Percentiles rank a stretch among this genome's conserved stretches.
phyloP scores from a whole-genome alignment of 1,140 invertebrate genomes.

The Dendroctonus valens region DNA sequence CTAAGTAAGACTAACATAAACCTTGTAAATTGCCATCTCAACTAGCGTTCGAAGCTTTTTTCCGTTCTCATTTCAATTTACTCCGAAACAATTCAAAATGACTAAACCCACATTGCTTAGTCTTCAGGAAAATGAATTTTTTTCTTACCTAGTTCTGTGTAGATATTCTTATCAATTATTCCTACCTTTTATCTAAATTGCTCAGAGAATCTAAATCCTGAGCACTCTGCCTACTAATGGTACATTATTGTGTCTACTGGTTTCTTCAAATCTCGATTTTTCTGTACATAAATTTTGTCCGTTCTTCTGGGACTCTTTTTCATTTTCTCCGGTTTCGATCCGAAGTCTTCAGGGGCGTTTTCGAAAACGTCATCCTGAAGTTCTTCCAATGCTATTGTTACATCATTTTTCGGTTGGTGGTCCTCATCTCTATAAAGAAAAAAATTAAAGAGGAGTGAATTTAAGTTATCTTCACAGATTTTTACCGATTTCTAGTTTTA shows the following conservation, averaged over 20 bases:
- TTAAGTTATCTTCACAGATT: background rate
- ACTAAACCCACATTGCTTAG: too few relatives aligned
- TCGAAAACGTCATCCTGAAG: constrained; percentile 51
- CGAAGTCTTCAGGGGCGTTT: constrained; percentile 41
- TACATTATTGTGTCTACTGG: constrained; percentile 26
- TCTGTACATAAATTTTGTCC: constrained; percentile 48
- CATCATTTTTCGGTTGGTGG: constrained; percentile 45
- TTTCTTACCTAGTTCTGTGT: too few relatives aligned
- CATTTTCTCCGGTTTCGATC: constrained; percentile 39
- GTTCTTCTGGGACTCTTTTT: constrained; percentile 44
- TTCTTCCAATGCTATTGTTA: constrained; percentile 48
- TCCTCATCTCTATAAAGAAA: constrained; percentile 42
- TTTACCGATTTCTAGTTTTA: constrained; percentile 16
- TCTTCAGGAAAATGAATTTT: too few relatives aligned
- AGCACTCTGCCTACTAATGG: constrained; percentile 33
- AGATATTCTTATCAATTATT: background rate
- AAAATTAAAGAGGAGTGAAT: background rate
- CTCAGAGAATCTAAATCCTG: constrained; percentile 37
- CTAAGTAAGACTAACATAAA: too few relatives aligned
- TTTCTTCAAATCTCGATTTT: constrained; percentile 47
- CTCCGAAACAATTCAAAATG: too few relatives aligned
- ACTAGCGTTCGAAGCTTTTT: too few relatives aligned
- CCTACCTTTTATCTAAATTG: constrained; percentile 36
- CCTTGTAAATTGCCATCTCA: too few relatives aligned
- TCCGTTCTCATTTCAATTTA: too few relatives aligned